These are phyloP conservation scores for Hydrophis major DNA, from an alignment of 2,797 vertebrate species.

Conservation along the genomic window DNA sequence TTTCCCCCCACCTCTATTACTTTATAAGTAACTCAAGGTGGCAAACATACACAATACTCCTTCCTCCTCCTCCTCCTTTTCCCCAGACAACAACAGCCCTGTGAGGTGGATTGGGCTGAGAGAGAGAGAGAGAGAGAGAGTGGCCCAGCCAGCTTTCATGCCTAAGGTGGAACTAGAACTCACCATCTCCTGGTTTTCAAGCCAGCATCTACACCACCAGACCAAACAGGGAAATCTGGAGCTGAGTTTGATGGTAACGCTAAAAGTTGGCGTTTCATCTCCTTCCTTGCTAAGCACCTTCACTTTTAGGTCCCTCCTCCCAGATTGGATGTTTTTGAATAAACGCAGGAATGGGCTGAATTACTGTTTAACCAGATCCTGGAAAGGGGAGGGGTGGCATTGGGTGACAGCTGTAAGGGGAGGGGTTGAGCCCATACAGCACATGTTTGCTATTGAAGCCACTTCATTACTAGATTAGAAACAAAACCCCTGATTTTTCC, in stretches of 20 bases:
- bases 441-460: conserved; percentile 75
- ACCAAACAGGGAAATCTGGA: not conserved
- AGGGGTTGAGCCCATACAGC: conserved; percentile 67
- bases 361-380: not conserved
- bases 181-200: not conserved
- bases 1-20: not conserved
- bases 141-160: not conserved
- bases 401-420: conserved; percentile 70
- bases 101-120: not conserved
- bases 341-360: conserved; percentile 33
- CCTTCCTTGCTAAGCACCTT: not conserved
- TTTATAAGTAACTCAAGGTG: not conserved
- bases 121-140: not conserved
- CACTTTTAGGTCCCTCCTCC: rapidly evolving
- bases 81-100: not conserved
- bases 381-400: conserved; percentile 6
- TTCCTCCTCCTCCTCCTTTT: not conserved
- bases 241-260: not conserved
- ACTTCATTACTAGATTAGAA: conserved; percentile 74
- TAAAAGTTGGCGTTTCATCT: not conserved
- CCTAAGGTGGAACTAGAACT: not conserved
- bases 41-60: not conserved
- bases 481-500: conserved; percentile 71
- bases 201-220: not conserved
- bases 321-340: not conserved